These are phyloP conservation scores for Stylophora pistillata DNA, from an alignment of 64 coral and sea anemone genomes.

Conservation along the genomic window DNA sequence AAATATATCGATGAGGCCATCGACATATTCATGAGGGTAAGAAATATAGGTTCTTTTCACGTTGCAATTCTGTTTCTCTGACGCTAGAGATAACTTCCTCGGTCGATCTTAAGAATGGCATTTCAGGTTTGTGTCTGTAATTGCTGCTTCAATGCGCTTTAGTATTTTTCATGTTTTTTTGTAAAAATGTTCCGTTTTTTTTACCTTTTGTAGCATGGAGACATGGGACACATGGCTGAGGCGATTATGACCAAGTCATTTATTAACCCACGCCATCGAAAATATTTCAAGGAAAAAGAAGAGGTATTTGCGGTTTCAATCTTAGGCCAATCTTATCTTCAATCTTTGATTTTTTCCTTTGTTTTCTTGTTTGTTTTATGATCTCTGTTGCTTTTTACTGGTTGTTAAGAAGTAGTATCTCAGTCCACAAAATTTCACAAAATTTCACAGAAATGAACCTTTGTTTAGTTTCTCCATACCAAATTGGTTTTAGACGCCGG, in stretches of 20 bases:
- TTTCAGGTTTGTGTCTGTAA: background rate
- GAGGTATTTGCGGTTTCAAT: slow-evolving; percentile 29
- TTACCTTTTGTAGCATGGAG: slow-evolving; percentile 67
- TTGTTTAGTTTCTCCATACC: too few species aligned
- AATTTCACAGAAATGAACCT: too few species aligned
- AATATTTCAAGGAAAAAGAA: slow-evolving; percentile 82
- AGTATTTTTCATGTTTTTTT: background rate
- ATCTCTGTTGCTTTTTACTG: too few species aligned
- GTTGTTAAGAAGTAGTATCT: too few species aligned
- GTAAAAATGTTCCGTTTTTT: background rate
- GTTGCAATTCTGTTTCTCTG: too few species aligned
- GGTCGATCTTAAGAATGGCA: too few species aligned
- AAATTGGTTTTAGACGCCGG: too few species aligned
- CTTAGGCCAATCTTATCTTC: too few species aligned
- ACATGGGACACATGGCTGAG: slow-evolving; percentile 87
- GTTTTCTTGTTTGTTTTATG: background rate
- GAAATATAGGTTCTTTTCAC: background rate
- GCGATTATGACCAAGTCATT: slow-evolving; percentile 97
- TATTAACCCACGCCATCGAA: slow-evolving; percentile 70
- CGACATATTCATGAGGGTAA: slow-evolving; percentile 86
- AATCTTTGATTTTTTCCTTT: background rate
- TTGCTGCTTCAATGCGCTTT: background rate
- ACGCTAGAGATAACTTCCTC: too few species aligned
- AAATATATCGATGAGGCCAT: slow-evolving; percentile 75
- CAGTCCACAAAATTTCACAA: too few species aligned